Evolutionary conservation across 2,888 invertebrate genomes (phyloP).

Genomic region (Ditula angustiorana): DNA sequence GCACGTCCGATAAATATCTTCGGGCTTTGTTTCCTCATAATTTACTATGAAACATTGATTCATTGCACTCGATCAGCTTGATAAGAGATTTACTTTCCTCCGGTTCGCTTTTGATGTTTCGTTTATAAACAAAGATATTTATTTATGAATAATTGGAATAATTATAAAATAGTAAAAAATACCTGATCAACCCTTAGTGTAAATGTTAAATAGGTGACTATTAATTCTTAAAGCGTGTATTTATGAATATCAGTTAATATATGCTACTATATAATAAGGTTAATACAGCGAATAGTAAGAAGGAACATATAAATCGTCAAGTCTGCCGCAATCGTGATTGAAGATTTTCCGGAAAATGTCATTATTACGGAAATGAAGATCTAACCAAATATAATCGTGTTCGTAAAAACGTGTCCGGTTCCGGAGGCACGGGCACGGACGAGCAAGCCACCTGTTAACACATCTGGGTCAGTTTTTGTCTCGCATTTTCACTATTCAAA

Average conservation of each 20-base stretch:
- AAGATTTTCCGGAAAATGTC: conserved; percentile 33
- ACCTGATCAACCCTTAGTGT: too few relatives aligned
- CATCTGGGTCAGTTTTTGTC: conserved; percentile 74
- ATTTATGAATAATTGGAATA: neutral
- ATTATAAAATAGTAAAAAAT: too few relatives aligned
- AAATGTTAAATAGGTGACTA: too few relatives aligned
- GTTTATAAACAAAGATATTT: conserved; percentile 20
- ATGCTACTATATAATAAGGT: too few relatives aligned
- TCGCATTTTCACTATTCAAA: conserved; percentile 72
- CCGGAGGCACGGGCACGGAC: conserved; percentile 54
- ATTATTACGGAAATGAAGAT: conserved; percentile 24
- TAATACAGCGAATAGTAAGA: too few relatives aligned
- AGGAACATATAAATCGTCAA: neutral
- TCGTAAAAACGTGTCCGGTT: conserved; percentile 63
- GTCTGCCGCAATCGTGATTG: conserved; percentile 7
- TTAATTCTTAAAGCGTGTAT: too few relatives aligned
- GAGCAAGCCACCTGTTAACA: conserved; percentile 65
- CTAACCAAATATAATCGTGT: conserved; percentile 49
- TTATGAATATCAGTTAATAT: too few relatives aligned
- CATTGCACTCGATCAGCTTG: conserved; percentile 57
- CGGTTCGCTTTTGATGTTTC: conserved; percentile 47
- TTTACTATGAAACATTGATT: conserved; percentile 60
- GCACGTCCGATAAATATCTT: conserved; percentile 62
- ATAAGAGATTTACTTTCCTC: conserved; percentile 63
- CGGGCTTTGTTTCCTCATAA: conserved; percentile 60